Conservation (phyloP, 2,888 invertebrate genomes). For the Drosophila lacicola region DNA sequence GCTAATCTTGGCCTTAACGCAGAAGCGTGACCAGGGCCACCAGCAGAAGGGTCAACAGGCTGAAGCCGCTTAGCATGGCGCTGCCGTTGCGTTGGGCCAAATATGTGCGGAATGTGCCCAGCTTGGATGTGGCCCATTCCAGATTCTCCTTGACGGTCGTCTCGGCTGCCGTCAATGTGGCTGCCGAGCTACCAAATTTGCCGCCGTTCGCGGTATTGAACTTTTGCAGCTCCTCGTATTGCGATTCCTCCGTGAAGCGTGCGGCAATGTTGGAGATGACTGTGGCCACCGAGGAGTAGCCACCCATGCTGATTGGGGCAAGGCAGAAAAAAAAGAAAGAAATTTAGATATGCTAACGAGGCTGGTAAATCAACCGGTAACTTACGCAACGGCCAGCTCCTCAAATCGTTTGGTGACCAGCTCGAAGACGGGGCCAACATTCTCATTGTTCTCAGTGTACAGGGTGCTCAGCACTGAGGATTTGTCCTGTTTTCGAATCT, state of each 20-base stretch:
- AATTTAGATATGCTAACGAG: neutral
- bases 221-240: slow-evolving; percentile 63
- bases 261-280: slow-evolving; percentile 81
- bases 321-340: neutral
- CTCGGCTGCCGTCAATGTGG: slow-evolving; percentile 73
- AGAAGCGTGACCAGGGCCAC: slow-evolving; percentile 53
- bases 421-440: slow-evolving; percentile 86
- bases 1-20: slow-evolving; percentile 36
- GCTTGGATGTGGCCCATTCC: slow-evolving; percentile 74
- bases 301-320: slow-evolving; percentile 72
- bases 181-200: slow-evolving; percentile 74
- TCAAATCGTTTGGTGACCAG: slow-evolving; percentile 83
- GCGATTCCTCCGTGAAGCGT: slow-evolving; percentile 79
- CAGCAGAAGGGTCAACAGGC: slow-evolving; percentile 62
- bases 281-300: slow-evolving; percentile 76
- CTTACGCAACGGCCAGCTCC: slow-evolving; percentile 79
- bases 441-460: slow-evolving; percentile 86
- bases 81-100: slow-evolving; percentile 60
- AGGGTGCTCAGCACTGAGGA: slow-evolving; percentile 85
- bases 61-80: slow-evolving; percentile 58
- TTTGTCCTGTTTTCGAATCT: slow-evolving; percentile 83
- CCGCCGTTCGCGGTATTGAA: slow-evolving; percentile 70
- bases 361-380: neutral
- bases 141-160: slow-evolving; percentile 79
- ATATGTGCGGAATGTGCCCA: slow-evolving; percentile 69